Base-by-base conservation (phyloP, 2,888 invertebrate species). In the Pyrrhia umbra region DNA sequence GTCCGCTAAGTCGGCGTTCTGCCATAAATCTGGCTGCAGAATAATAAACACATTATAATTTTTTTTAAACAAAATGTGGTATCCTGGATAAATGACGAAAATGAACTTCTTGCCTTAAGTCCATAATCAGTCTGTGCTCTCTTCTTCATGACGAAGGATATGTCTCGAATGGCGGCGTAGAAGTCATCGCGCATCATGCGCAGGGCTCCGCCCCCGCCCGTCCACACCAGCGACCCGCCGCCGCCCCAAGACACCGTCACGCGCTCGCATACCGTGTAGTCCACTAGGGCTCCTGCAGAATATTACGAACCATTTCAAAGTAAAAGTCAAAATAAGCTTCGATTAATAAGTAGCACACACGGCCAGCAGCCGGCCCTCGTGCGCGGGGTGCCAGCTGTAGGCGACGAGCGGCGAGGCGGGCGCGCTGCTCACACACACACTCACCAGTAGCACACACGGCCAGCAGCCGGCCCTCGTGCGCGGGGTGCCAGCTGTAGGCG, bases 241-340 rank as follows among this genome's bases (percentile, higher is more conserved):
- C 97, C 96, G 9, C 97, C 97, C 97, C 98, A 98, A 84, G 97
- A 96, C 77, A 98, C 92, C 20, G 98, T 97, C 81, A 98, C 97
- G 80, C 98, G 95, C 91, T 98, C 98, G 88, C 96, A 96, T 70
- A 98, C 97, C 30, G 96, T 96, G 84, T 97, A 97, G 92, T 98
- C 98, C 42, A 95, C 96, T 39, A 98, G 92, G 15, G 91, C 88
- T 42, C 96, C 97, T 95, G 89, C 13, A 34, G 13, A n/a, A 34
- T 4, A 13, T 34, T 34, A 34, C 2, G 6, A 9, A 6, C 3
- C 23, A 9, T n/a, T n/a, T n/a, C n/a, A n/a, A n/a, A n/a, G n/a
- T n/a, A n/a, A n/a, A n/a, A n/a, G n/a, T n/a, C n/a, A n/a, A n/a
- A n/a, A n/a, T n/a, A n/a, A n/a, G 9, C 8, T 27, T 13, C 34